Percentiles rank a stretch among this genome's conserved stretches.
phyloP scores from a whole-genome alignment of 2,888 invertebrate species.

The Hydropsyche betteni region DNA sequence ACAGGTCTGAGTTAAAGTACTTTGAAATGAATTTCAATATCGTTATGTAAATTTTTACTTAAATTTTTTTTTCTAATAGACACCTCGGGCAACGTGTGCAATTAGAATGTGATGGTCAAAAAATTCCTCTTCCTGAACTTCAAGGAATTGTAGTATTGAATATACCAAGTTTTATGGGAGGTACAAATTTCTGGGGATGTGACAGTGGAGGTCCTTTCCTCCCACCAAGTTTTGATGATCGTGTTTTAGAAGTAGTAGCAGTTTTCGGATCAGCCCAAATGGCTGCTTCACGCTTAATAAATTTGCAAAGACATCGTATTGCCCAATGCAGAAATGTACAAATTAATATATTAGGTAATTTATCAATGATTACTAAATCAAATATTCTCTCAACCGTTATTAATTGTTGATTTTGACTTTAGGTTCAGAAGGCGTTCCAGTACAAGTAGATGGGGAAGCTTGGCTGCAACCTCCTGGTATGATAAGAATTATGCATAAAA shows the following conservation, averaged over 20 bases:
- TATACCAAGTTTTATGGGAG: conserved; percentile 96
- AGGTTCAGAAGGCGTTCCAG: conserved; percentile 90
- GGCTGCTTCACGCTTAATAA: conserved; percentile 94
- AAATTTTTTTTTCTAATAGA: conserved; percentile 54
- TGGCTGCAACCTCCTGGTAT: conserved; percentile 98
- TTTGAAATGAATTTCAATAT: not conserved
- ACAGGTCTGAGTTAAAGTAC: conserved; percentile 66
- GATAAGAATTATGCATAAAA: conserved; percentile 95
- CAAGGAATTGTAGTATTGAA: conserved; percentile 97
- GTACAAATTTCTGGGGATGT: conserved; percentile 98
- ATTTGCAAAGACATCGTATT: conserved; percentile 95
- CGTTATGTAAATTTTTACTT: no score
- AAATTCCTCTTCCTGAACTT: conserved; percentile 93
- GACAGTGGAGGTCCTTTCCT: conserved; percentile 92
- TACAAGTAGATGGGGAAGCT: conserved; percentile 97
- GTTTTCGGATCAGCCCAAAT: conserved; percentile 98
- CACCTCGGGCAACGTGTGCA: conserved; percentile 96
- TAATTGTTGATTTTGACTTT: not conserved
- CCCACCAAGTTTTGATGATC: conserved; percentile 95
- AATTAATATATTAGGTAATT: conserved; percentile 86
- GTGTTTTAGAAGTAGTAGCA: conserved; percentile 95
- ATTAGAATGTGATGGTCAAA: conserved; percentile 94
- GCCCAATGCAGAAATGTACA: conserved; percentile 96
- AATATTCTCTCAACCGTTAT: not conserved
- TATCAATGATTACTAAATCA: not conserved